A percentile compares a stretch with the other conserved stretches of the same genome.
phyloP scores from a whole-genome alignment of 1,140 invertebrate genomes.

The Wasmannia auropunctata region DNA sequence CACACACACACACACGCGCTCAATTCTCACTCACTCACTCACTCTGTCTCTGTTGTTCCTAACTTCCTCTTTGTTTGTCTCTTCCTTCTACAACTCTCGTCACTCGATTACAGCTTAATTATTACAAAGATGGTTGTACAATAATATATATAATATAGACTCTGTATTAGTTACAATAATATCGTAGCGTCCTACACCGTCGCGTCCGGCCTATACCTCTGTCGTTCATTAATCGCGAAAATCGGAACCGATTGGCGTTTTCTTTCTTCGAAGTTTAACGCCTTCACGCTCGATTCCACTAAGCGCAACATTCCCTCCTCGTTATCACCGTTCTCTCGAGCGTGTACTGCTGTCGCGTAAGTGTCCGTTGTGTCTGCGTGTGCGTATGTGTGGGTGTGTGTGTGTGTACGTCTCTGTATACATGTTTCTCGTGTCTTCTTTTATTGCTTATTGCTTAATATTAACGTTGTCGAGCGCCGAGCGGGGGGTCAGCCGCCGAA shows the following conservation, averaged over 20 bases:
- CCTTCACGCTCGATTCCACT: slow-evolving; percentile 62
- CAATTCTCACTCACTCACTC: slow-evolving; percentile 24
- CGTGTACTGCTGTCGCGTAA: slow-evolving; percentile 52
- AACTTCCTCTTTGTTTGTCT: slow-evolving; percentile 58
- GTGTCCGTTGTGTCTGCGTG: slow-evolving; percentile 33
- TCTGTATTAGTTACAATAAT: slow-evolving; percentile 84
- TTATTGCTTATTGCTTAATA: slow-evolving; percentile 82
- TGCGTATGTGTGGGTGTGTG: too few relatives aligned
- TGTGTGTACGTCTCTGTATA: slow-evolving; percentile 59
- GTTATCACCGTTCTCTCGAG: slow-evolving; percentile 58
- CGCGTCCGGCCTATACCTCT: slow-evolving; percentile 24
- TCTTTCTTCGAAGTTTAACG: slow-evolving; percentile 49
- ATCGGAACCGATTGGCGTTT: slow-evolving; percentile 47
- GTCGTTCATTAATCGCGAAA: slow-evolving; percentile 45
- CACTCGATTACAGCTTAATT: slow-evolving; percentile 74
- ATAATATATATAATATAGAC: slow-evolving; percentile 83
- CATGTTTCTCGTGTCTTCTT: slow-evolving; percentile 60
- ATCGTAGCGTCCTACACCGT: slow-evolving; percentile 66
- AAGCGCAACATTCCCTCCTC: slow-evolving; percentile 59
- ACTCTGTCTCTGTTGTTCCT: slow-evolving; percentile 16
- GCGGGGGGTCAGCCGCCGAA: not conserved
- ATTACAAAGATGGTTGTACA: slow-evolving; percentile 81
- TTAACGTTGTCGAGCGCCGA: slow-evolving; percentile 56
- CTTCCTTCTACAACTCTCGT: slow-evolving; percentile 53
- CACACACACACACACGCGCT: not conserved